phyloP scores from a whole-genome alignment of 2,113 vertebrate genomes.

The Pelvicachromis taeniatus region DNA sequence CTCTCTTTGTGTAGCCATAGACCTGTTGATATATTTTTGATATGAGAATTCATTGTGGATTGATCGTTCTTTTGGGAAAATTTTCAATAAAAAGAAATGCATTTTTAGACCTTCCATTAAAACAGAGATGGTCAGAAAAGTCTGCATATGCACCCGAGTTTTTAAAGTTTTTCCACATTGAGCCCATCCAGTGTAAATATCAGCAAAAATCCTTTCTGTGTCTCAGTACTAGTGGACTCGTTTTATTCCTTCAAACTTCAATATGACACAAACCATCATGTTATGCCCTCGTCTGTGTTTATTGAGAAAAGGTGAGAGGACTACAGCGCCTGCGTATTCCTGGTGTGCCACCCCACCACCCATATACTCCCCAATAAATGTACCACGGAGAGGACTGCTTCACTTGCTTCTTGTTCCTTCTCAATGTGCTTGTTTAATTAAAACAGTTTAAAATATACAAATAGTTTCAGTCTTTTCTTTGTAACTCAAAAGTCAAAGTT shows the following conservation, averaged over 20 bases:
- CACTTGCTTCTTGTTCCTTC: constrained; percentile 43
- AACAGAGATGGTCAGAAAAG: background rate
- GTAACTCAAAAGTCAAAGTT: background rate
- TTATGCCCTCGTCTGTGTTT: background rate
- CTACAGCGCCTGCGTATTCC: background rate
- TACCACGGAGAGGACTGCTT: constrained; percentile 45
- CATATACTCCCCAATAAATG: constrained; percentile 49
- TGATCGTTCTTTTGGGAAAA: constrained; percentile 10
- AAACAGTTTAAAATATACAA: constrained; percentile 46
- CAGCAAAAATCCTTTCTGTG: background rate
- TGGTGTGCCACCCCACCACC: background rate
- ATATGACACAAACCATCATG: background rate
- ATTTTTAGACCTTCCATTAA: constrained; percentile 35
- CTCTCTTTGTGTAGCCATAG: constrained; percentile 70
- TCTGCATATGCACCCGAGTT: background rate
- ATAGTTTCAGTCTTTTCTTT: background rate
- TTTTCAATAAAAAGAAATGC: constrained; percentile 46
- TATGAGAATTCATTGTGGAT: constrained; percentile 65
- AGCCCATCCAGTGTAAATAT: constrained; percentile 4
- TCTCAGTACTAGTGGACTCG: background rate
- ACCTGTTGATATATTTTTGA: constrained; percentile 78
- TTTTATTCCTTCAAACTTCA: background rate
- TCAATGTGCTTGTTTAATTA: constrained; percentile 66
- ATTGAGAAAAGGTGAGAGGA: background rate
- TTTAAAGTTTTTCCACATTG: background rate